Percentiles rank a stretch among this genome's conserved stretches.
phyloP scores from a whole-genome alignment of 2,113 vertebrate genomes.

The Microtus richardsoni region DNA sequence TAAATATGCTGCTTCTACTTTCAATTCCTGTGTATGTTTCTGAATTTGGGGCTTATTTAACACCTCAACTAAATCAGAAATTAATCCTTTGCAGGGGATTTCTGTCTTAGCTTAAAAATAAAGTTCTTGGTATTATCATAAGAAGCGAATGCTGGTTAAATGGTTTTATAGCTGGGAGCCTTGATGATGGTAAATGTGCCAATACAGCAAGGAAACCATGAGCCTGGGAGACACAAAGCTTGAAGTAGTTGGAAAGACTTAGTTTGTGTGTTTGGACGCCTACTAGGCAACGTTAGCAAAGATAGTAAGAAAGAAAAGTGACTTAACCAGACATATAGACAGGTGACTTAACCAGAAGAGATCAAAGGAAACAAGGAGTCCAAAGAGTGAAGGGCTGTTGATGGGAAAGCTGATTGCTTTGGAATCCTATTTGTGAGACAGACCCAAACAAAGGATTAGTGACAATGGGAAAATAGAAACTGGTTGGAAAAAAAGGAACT shows the following conservation, averaged over 20 bases:
- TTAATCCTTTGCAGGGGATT: neutral
- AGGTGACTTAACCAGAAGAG: neutral
- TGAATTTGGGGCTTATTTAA: neutral
- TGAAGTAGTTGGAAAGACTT: neutral
- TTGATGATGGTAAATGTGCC: neutral
- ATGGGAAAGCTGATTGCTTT: neutral
- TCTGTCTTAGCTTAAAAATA: neutral
- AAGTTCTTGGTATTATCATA: neutral
- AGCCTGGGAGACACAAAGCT: neutral
- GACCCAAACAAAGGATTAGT: neutral
- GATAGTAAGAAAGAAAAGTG: neutral
- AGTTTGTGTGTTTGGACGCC: neutral
- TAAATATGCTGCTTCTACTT: neutral
- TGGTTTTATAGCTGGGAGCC: neutral
- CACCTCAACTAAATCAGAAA: neutral
- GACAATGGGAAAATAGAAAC: neutral
- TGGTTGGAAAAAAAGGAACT: neutral
- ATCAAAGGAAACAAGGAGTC: neutral
- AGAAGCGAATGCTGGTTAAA: neutral
- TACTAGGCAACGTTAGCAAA: neutral
- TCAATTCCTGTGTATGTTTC: neutral
- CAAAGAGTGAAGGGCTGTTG: neutral
- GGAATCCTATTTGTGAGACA: neutral
- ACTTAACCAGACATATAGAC: neutral
- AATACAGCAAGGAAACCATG: neutral